Percentiles rank a stretch among this genome's conserved stretches.
phyloP scores from a whole-genome alignment of 2,797 vertebrate species.

The Micromesistius poutassou region DNA sequence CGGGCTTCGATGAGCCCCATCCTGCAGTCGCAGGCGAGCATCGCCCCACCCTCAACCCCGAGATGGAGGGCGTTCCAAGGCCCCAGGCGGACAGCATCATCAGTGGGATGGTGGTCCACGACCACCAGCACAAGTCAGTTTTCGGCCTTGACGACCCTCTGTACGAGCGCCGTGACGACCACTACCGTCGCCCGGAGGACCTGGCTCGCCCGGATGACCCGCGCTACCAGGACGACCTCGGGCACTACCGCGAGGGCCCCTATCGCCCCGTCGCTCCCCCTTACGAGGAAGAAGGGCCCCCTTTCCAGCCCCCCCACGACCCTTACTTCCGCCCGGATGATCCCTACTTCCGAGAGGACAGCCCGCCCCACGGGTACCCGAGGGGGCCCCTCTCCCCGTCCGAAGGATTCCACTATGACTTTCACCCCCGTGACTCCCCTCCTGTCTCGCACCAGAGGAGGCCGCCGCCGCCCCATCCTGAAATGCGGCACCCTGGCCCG shows the following conservation, averaged over 20 bases:
- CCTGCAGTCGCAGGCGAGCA: constrained; percentile 19
- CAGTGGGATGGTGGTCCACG: constrained; percentile 61
- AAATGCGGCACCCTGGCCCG: constrained; percentile 52
- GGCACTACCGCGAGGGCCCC: constrained; percentile 47
- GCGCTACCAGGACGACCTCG: constrained; percentile 44
- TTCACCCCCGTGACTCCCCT: constrained; percentile 58
- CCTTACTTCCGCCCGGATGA: constrained; percentile 40
- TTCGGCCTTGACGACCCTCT: constrained; percentile 42
- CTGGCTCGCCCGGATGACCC: constrained; percentile 35
- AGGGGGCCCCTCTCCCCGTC: constrained; percentile 60
- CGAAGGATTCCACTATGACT: constrained; percentile 65
- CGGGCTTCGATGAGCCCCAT: constrained; percentile 33
- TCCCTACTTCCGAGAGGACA: constrained; percentile 50
- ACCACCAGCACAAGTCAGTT: constrained; percentile 66
- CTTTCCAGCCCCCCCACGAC: constrained; percentile 64
- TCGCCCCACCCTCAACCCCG: constrained; percentile 1
- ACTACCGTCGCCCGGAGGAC: constrained; percentile 19
- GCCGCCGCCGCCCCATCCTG: constrained; percentile 54
- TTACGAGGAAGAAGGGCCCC: constrained; percentile 22
- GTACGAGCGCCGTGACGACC: constrained; percentile 26
- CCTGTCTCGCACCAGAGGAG: constrained; percentile 51
- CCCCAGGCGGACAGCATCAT: constrained; percentile 32
- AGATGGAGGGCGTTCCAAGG: neutral
- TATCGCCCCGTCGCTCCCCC: neutral
- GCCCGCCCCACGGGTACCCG: constrained; percentile 54